Base-by-base conservation (phyloP, 2,113 vertebrate genomes). In the Cryptoleucopteryx plumbea region DNA sequence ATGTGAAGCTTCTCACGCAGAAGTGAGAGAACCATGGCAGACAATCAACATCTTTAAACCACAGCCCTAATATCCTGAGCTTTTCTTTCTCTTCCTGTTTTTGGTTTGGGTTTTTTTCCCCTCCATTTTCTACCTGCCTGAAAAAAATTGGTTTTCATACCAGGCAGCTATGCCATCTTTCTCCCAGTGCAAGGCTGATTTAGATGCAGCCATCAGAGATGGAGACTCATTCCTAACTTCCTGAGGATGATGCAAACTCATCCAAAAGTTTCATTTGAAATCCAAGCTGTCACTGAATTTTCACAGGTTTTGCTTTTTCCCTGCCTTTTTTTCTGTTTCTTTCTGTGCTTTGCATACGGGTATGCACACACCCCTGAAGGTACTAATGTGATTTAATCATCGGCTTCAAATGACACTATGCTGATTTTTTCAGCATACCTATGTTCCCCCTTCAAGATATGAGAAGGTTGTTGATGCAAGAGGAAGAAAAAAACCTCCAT, bases 301-400 rank as follows among this genome's bases (percentile, higher is more conserved):
- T n/a, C 50, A 29, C 63, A 19, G 55, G 23, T 26, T 89, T 47
- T 73, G 36, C 25, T n/a, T 13, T 31, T 50, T 15, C 22, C 7
- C 22, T 77, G 47, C 48, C 20, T 43, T 34, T 34, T 34, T 50
- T 27, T 9, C 68, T 31, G 25, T 27, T 3, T 25, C 26, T 38
- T 11, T 38, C 40, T 43, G 20, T 42, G 63, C 65, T 31, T 26
- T 48, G 45, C 45, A 34, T 59, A 29, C 0, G 0, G 0, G 3
- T 23, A 9, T 3, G 55, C 34, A 26, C 59, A 31, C 32, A 18
- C 17, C 9, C 0, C 0, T 20, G 77, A 40, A 40, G 65, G 19
- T 3, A 25, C 45, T 15, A 1, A 17, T 3, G 36, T 1, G 7
- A 21, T 26, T 65, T 10, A 70, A 65, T 14, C 29, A 11, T 16